Conservation (phyloP, 2,888 invertebrate species). For the Saturnia japonica region DNA sequence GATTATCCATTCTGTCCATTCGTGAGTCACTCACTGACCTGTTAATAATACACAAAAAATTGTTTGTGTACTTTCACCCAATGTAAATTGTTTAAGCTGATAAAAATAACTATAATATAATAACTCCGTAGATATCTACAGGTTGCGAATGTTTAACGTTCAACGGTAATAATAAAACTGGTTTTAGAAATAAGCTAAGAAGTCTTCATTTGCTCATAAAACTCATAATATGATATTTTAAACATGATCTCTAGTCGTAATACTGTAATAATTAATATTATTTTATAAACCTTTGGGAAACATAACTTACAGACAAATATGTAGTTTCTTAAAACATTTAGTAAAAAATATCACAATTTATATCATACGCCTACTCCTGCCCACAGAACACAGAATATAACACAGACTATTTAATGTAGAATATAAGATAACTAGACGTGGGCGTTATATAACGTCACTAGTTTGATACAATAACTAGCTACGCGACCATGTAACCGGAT, state of each 20-base stretch:
- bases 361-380: not conserved
- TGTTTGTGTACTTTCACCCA: slow-evolving; percentile 7
- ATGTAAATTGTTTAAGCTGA: not conserved
- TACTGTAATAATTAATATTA: not conserved
- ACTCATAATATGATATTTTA: not conserved
- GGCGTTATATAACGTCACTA: no score
- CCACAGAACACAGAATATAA: not conserved
- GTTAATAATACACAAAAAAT: not conserved
- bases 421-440: no score
- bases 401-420: no score
- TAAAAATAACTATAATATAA: not conserved
- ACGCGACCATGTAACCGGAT: no score
- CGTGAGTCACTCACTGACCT: slow-evolving; percentile 7
- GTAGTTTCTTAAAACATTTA: not conserved
- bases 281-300: not conserved
- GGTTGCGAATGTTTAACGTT: not conserved
- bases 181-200: not conserved
- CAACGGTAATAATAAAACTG: slow-evolving; percentile 10
- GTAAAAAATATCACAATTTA: not conserved
- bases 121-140: not conserved
- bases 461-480: no score
- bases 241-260: not conserved
- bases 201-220: slow-evolving; percentile 4
- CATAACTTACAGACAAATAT: not conserved
- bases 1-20: not conserved